These are phyloP conservation scores for Anolis carolinensis DNA, from an alignment of 2,113 vertebrate species.

Conservation along the genomic window DNA sequence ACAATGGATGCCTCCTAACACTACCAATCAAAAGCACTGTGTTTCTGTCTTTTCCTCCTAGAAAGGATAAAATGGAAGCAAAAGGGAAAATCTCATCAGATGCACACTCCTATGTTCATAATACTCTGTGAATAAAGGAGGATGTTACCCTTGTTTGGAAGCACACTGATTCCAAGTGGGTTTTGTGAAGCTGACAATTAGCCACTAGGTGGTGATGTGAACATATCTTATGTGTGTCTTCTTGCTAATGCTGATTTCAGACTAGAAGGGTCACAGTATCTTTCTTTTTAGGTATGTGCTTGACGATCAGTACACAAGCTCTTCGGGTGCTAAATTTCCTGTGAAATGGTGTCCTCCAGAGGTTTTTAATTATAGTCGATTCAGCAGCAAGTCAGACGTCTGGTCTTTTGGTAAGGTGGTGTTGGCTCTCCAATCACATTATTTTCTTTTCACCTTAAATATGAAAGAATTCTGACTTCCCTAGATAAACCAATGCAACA, in stretches of 20 bases:
- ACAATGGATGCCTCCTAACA: not conserved
- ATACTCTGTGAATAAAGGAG: not conserved
- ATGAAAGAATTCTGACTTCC: not conserved
- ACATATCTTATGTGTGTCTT: too few species aligned
- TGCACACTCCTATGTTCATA: not conserved
- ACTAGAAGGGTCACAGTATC: not conserved
- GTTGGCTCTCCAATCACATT: not conserved
- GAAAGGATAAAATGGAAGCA: not conserved
- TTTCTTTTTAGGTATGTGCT: constrained; percentile 85
- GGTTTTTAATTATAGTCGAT: constrained; percentile 92
- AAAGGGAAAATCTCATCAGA: not conserved
- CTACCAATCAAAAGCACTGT: not conserved
- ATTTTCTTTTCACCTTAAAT: not conserved
- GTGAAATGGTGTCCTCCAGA: constrained; percentile 97
- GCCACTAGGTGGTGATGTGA: not conserved
- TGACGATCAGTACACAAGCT: constrained; percentile 93
- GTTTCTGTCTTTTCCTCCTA: not conserved
- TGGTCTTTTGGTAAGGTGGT: constrained; percentile 89
- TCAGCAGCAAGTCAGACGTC: constrained; percentile 95
- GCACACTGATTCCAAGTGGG: rapidly evolving
- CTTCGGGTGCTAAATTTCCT: constrained; percentile 90
- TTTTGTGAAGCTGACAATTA: not conserved
- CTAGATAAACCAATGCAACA: not conserved
- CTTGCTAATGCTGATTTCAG: not conserved
- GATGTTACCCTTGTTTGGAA: not conserved